These are phyloP conservation scores for Rhynchopsitta pachyrhyncha DNA, from an alignment of 2,113 vertebrate genomes.

Conservation along the genomic window DNA sequence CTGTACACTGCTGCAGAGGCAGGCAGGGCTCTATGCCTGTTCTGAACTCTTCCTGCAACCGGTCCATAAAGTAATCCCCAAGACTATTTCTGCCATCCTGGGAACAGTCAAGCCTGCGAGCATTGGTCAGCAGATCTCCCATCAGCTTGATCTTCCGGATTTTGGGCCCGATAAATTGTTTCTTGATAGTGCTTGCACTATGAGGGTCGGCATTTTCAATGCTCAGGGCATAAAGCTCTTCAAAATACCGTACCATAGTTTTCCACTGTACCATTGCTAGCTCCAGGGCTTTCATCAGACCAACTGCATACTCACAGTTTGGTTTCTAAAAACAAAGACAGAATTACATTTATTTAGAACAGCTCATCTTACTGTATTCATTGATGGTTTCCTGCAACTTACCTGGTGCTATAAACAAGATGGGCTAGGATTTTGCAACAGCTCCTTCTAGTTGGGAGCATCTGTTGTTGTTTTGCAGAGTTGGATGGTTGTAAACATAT, in stretches of 20 bases:
- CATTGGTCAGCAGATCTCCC: conserved; percentile 78
- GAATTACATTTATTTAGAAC: not conserved
- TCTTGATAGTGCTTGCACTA: conserved; percentile 73
- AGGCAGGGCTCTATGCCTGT: conserved; percentile 27
- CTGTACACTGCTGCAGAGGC: conserved; percentile 6
- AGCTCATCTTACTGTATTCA: not conserved
- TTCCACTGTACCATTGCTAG: conserved; percentile 75
- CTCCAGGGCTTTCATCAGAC: conserved; percentile 74
- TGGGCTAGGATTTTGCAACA: not conserved
- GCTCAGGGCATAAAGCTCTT: conserved; percentile 75
- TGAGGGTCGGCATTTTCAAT: conserved; percentile 73
- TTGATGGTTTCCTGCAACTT: not conserved
- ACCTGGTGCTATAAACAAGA: not conserved
- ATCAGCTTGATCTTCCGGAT: conserved; percentile 74
- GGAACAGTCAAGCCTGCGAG: conserved; percentile 74
- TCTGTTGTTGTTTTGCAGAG: not conserved
- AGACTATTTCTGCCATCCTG: conserved; percentile 65
- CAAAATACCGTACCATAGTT: conserved; percentile 69
- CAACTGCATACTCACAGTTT: conserved; percentile 61
- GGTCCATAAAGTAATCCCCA: conserved; percentile 81
- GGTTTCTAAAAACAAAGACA: conserved; percentile 72
- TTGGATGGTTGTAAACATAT: not conserved
- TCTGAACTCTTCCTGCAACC: conserved; percentile 73
- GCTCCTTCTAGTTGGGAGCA: not conserved
- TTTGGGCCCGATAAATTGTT: conserved; percentile 72